phyloP scores from a whole-genome alignment of 2,113 vertebrate genomes.

The Channa argus region DNA sequence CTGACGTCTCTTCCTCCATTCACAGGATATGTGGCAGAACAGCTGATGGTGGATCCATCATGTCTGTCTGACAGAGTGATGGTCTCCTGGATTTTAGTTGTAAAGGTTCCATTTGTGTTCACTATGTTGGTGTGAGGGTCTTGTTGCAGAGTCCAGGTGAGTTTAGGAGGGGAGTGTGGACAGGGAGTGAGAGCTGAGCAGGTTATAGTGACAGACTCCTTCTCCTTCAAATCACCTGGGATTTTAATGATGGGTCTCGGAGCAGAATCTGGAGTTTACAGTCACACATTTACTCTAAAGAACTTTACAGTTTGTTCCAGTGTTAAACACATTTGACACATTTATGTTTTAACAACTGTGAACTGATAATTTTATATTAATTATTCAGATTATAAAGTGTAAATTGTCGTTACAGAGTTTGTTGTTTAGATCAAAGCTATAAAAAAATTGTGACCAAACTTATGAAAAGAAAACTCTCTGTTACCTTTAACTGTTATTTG shows the following conservation, averaged over 20 bases:
- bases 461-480: not conserved
- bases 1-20: not conserved
- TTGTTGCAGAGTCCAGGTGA: conserved; percentile 49
- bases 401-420: no score
- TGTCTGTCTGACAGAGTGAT: conserved; percentile 36
- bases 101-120: conserved; percentile 23
- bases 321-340: no score
- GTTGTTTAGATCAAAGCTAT: no score
- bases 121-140: not conserved
- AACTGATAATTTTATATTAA: no score
- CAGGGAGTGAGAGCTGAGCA: conserved; percentile 63
- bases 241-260: conserved; percentile 37
- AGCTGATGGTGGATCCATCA: conserved; percentile 43
- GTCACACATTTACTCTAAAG: not conserved
- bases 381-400: no score
- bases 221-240: conserved; percentile 33
- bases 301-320: no score
- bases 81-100: conserved; percentile 10
- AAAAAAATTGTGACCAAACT: not conserved
- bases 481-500: conserved; percentile 50
- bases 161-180: conserved; percentile 36
- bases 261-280: conserved; percentile 29
- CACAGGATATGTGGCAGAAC: conserved; percentile 42
- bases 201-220: conserved; percentile 25
- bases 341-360: no score